These are phyloP conservation scores for Sclerodermus sp. DNA, from an alignment of 2,888 invertebrate species.

Conservation along the genomic window DNA sequence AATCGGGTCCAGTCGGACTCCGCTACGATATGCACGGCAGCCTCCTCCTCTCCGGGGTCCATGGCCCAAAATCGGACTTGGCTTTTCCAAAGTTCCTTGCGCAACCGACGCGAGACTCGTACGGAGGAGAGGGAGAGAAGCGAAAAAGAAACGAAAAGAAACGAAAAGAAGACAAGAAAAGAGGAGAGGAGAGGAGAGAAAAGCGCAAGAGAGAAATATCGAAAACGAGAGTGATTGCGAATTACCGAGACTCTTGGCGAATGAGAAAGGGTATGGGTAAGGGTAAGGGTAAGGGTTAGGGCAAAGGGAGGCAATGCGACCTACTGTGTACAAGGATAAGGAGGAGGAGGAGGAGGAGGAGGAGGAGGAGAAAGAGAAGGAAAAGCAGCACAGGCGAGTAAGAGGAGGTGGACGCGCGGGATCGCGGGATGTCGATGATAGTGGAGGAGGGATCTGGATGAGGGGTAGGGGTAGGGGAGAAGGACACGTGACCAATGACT, in stretches of 20 bases:
- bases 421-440: slow-evolving; percentile 19
- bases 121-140: slow-evolving; percentile 13
- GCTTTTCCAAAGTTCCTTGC: no score
- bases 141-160: slow-evolving; percentile 2
- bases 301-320: no score
- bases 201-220: background rate
- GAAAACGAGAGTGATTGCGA: slow-evolving; percentile 1
- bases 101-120: no score
- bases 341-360: slow-evolving; percentile 7
- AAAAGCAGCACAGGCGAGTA: background rate
- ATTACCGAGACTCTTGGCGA: no score
- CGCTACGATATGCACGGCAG: no score
- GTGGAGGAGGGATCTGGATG: slow-evolving; percentile 24
- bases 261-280: no score
- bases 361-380: slow-evolving; percentile 15
- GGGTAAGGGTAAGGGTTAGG: no score
- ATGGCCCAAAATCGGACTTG: no score
- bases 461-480: slow-evolving; percentile 35
- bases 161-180: background rate
- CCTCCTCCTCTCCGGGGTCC: no score
- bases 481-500: slow-evolving; percentile 56
- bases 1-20: no score
- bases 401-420: slow-evolving; percentile 17
- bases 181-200: background rate
- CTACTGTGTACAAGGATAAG: no score